Base-by-base conservation (phyloP, 2,113 vertebrate species). In the Seriola aureovittata region DNA sequence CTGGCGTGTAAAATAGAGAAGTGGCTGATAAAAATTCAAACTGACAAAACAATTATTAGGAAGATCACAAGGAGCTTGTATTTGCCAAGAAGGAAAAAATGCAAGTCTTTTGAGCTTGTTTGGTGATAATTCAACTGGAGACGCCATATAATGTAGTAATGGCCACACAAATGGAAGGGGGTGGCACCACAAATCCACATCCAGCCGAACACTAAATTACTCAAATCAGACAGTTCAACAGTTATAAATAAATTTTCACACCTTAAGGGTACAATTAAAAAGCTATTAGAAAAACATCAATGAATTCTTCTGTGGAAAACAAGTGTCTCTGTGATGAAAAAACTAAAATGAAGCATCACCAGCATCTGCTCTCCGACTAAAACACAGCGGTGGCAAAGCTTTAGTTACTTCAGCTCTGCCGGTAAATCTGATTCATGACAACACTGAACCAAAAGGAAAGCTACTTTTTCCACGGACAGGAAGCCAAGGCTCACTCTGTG, bases 31-130 rank as follows among this genome's bases (percentile, higher is more conserved):
- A 44, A 70, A 78, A 77, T 66, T 58, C 58, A 59, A 59, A 44
- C 52, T 66, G 85, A 83, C 77, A 68, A 72, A 85, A 62, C 50
- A 63, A 64, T 55, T 54, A 50, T 65, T 57, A 38, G 21, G 44
- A 50, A 78, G 82, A 85, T 87, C 76, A 75, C 40, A 83, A 25
- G 44, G 63, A 73, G 66, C 59, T 55, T 21, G 65, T 42, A 67
- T 69, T 69, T 78, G 67, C 52, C 21, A 17, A 17, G 46, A 68
- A 23, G 23, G 46, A 73, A 69, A 74, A 11, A 11, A 34, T 42
- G 66, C 57, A 46, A 64, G 25, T 52, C 44, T 67, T 65, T 42
- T 78, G 34, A 85, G 59, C 58, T 52, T 34, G 48, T 42, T 54
- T 64, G 34, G 5, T 42, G 42, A 60, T 60, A 16, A 44, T 10